Evolutionary conservation across 2,113 vertebrate species (phyloP).

Genomic region (Lasiurus borealis): DNA sequence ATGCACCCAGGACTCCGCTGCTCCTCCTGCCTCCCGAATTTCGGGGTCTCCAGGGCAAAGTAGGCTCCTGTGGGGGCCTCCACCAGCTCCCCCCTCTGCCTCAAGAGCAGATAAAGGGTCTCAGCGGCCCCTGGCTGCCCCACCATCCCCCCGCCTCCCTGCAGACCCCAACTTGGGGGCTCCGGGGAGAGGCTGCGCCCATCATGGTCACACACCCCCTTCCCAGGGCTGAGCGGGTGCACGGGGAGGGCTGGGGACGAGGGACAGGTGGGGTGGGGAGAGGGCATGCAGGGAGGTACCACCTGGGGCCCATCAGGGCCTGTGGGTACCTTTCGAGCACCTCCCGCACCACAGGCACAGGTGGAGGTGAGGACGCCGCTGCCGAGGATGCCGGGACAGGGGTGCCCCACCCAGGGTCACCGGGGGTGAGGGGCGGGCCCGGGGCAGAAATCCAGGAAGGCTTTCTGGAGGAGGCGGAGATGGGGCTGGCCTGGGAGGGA

Average conservation of each 20-base stretch:
- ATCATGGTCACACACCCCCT: background rate
- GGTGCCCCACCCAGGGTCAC: background rate
- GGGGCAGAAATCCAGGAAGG: background rate
- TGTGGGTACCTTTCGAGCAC: background rate
- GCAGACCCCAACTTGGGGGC: background rate
- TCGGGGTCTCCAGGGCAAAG: background rate
- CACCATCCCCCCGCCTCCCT: fast-evolving
- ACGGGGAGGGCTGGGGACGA: fast-evolving
- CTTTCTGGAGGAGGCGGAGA: background rate
- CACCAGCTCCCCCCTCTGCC: background rate
- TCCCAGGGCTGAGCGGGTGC: too few species aligned
- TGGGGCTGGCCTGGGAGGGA: background rate
- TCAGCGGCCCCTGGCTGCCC: background rate
- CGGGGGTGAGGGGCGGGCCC: background rate
- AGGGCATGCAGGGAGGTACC: background rate
- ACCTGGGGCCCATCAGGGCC: background rate
- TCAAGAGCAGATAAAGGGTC: background rate
- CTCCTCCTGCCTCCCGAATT: background rate
- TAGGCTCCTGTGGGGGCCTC: background rate
- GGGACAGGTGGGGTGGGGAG: too few species aligned
- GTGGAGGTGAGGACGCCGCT: too few species aligned
- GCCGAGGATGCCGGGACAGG: background rate
- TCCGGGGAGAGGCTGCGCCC: background rate
- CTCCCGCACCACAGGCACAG: fast-evolving
- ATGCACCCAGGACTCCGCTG: background rate